phyloP scores from a whole-genome alignment of 1,140 invertebrate genomes.

The Parapsyche elsis region DNA sequence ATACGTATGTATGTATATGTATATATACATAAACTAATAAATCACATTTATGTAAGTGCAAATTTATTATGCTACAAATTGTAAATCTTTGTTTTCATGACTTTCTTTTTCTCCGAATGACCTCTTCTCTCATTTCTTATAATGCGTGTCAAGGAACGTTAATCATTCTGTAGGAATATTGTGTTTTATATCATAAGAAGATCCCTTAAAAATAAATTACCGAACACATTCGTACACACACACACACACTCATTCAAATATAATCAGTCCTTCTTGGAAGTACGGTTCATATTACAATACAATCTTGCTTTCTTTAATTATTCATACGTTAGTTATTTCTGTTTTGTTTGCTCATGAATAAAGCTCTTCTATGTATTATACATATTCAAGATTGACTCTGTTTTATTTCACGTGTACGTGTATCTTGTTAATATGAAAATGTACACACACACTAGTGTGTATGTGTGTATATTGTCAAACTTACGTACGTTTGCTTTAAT shows the following conservation, averaged over 20 bases:
- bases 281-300: neutral
- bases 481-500: no score
- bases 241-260: neutral
- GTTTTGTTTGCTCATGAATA: slow-evolving; percentile 26
- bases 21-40: neutral
- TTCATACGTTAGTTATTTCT: slow-evolving; percentile 22
- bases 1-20: neutral
- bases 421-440: neutral
- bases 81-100: no score
- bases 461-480: no score
- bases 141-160: no score
- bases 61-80: no score
- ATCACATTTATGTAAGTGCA: no score
- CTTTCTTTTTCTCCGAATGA: no score
- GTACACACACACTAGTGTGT: no score
- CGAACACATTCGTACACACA: neutral
- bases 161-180: no score
- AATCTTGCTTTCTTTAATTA: neutral
- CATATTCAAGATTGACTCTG: neutral
- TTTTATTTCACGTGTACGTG: neutral
- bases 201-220: neutral
- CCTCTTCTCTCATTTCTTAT: no score
- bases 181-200: no score
- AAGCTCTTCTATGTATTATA: slow-evolving; percentile 7
- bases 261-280: neutral